Base-by-base conservation (phyloP, 2,888 invertebrate genomes). In the Chouioia cunea region DNA sequence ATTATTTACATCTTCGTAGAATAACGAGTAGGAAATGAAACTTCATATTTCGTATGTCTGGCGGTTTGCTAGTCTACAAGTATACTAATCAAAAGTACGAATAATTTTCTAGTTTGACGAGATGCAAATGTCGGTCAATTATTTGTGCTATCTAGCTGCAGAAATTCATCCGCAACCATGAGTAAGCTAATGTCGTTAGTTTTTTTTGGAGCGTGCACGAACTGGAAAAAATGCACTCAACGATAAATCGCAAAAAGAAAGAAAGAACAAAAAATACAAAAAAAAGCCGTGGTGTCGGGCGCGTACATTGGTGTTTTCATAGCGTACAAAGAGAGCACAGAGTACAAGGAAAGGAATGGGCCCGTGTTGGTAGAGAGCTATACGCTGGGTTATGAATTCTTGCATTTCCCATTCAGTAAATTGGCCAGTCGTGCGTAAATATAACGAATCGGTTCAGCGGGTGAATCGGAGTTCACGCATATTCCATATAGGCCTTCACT, bases 361-460 rank as follows among this genome's bases (percentile, higher is more conserved):
- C 27, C 12, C 10, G 36, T 36, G 36, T 36, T 36, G 36, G 36
- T 10, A 15, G 10, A 2, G 14, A 10, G n/a, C 20, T 10, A 54
- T 23, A 44, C 52, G 46, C 23, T 48, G n/a, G 57, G 46, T 65
- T 65, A 57, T 48, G 65, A 56, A 36, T 57, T 56, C 57, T 65
- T 65, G 56, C 36, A 65, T 57, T 57, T 56, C 57, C 48, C 65
- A 57, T 65, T 57, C 46, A 43, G 48, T 22, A 43, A 65, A 56
- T 56, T 65, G 65, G 57, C 20, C 48, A 65, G 47, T 48, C 48
- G 2, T 57, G 48, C 46, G 50, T 57, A 15, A 4, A 50, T 20
- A 48, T 48, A 10, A 4, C 27, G 16, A 64, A 54, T 54, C 22
- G 23, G 46, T 53, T 54, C 16, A 53, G 23, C 18, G 18, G 23